Evolutionary conservation across 1,140 invertebrate genomes (phyloP).

Genomic region (Zaprionus kolodkinae): DNA sequence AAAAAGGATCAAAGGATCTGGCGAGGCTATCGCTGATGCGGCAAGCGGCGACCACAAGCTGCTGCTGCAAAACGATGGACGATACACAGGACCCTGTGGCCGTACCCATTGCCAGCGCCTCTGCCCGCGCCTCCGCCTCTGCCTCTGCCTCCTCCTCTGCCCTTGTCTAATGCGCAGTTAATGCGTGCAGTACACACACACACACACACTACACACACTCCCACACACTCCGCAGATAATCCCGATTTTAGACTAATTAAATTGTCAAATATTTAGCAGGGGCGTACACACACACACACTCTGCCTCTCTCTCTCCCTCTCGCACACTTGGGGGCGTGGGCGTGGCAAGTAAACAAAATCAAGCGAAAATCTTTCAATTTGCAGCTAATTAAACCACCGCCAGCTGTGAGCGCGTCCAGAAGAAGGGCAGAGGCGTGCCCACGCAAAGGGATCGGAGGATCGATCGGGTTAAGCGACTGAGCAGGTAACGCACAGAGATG

Average conservation of each 20-base stretch:
- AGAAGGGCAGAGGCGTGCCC: background rate
- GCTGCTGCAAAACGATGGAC: conserved; percentile 54
- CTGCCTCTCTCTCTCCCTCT: background rate
- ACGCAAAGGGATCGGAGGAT: background rate
- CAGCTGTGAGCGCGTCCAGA: conserved; percentile 13
- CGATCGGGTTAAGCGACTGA: conserved; percentile 1
- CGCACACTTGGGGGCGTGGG: conserved; percentile 26
- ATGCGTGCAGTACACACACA: conserved; percentile 31
- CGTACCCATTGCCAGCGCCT: background rate
- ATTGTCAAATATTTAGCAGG: conserved; percentile 79
- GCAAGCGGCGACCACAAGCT: conserved; percentile 72
- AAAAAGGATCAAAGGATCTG: conserved; percentile 64
- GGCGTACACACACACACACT: background rate
- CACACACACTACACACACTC: conserved; percentile 10
- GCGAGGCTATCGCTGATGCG: conserved; percentile 72
- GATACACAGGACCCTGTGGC: background rate
- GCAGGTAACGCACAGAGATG: conserved; percentile 21
- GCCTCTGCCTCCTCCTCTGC: background rate
- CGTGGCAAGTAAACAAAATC: conserved; percentile 35
- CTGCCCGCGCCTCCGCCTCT: background rate
- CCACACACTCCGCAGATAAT: conserved; percentile 57
- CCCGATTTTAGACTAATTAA: conserved; percentile 79
- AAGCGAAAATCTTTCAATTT: conserved; percentile 39
- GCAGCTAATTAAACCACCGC: conserved; percentile 47
- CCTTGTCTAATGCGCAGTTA: conserved; percentile 34